Base-by-base conservation (phyloP, 2,888 invertebrate genomes). In the Onchidella celtica region DNA sequence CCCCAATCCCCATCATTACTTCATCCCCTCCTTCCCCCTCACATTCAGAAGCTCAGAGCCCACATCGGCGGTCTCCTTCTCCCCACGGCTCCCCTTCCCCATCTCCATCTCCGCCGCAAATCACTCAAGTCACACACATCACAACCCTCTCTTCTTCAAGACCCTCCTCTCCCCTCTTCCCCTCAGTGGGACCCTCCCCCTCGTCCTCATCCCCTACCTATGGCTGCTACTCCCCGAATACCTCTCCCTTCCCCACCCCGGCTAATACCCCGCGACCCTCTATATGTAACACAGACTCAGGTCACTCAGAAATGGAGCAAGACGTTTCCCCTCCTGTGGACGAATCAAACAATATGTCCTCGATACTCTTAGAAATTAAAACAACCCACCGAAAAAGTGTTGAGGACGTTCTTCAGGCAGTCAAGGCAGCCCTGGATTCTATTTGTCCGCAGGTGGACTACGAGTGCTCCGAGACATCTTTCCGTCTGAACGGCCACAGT, bases 391-490 rank as follows among this genome's bases (percentile, higher is more conserved):
- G 89, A 85, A 84, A 86, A n/a, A 88, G 89, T 55, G 89, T 89
- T 32, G 88, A 88, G 36, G 89, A 91, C 29, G 89, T 91, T 66
- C 74, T 90, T 66, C 85, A 84, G 38, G 90, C 89, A 72, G 88
- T 91, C 68, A 87, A 89, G 78, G 87, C 87, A 27, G 89, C 89
- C 57, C 82, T 91, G 27, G 89, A 90, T 77, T 84, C 88, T 27
- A 86, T 88, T 38, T 86, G 88, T 59, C 87, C 89, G 14, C 86
- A 90, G 47, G 87, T 89, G 59, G 88, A 87, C 21, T 90, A 90
- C 68, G 87, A 89, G 84, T 89, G 88, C 81, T 89, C 88, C 32
- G 89, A 91, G 65, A 89, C 88, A 57, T 78, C 89, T 36, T 89
- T 89, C 79, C 87, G 87, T 66, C 82, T 91, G 40, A 81, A 81